Evolutionary conservation across 2,888 invertebrate genomes (phyloP), one percentile per base, ranked within the genome.

Genomic region (Nephrotoma flavescens): DNA sequence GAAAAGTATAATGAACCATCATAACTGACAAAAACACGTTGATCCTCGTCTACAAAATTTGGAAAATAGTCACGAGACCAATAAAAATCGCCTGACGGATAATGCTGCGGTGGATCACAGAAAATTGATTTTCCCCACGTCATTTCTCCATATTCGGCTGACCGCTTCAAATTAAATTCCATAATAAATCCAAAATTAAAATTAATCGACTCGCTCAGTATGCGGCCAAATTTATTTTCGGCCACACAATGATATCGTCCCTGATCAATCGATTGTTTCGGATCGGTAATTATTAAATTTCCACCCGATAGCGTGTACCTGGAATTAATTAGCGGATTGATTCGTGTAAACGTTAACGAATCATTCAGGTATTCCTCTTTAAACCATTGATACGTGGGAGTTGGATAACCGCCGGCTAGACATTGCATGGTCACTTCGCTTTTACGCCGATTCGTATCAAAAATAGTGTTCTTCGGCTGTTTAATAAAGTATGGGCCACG

Each of bases 1-100:
- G 98, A 97, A 90, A 99, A 98, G 90, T 99, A 99, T 15, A 99
- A 93, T 12, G 98, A 96, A 83, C 98, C 98, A 92, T 98, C 98
- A 89, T 95, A 93, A 0, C 98, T 98, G 0, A 98, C 97, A 93
- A 99, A 98, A 0, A 98, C 96, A 88, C 98, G 93, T 89, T 95
- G 94, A 91, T 98, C 97, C 91, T 98, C 97, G 90, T 98, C 97
- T 0, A 99, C 97, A 89, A 98, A 96, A 91, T 97, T 97, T 0
- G 96, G 96, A 89, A 98, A 97, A 89, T 94, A 95, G 89, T 96
- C 96, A 88, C 98, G 94, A 9, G 96, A 96, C 98, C 98, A 99
- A 89, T 97, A 95, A 91, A 96, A 98, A 88, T 95, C 96, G 0
- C 98, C 96, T 87, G 94, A 94, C 6, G 98, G 97, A 91, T 96